A percentile compares a stretch with the other conserved stretches of the same genome.
phyloP scores from a whole-genome alignment of 2,888 invertebrate species.

The Oscheius sp. region DNA sequence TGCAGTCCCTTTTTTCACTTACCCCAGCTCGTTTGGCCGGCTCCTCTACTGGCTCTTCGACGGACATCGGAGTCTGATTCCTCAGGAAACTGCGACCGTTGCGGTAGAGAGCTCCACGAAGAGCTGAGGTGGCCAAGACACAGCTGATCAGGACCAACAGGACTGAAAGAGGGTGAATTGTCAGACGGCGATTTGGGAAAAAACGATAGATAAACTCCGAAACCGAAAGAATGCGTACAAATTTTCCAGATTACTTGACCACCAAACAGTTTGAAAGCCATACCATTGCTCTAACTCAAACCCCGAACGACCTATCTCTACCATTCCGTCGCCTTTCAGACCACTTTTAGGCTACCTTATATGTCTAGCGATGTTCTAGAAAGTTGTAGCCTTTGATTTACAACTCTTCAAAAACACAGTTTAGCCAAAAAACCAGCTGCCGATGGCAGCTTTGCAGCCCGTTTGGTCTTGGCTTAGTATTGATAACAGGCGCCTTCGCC shows the following conservation, averaged over 20 bases:
- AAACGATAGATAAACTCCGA: background rate
- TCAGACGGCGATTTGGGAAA: background rate
- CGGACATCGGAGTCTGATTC: slow-evolving; percentile 32
- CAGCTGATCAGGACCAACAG: slow-evolving; percentile 10
- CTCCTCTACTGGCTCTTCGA: slow-evolving; percentile 25
- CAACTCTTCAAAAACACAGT: too few relatives aligned
- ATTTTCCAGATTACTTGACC: background rate
- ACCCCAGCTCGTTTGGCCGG: slow-evolving; percentile 26
- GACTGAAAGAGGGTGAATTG: background rate
- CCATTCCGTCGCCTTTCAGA: background rate
- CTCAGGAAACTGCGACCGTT: slow-evolving; percentile 42
- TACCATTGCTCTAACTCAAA: background rate
- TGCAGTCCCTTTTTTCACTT: background rate
- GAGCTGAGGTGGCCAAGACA: slow-evolving; percentile 33
- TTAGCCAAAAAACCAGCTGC: too few relatives aligned
- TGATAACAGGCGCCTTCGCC: too few relatives aligned
- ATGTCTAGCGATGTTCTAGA: background rate
- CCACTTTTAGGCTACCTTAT: background rate
- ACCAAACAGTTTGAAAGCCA: background rate
- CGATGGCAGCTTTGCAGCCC: too few relatives aligned
- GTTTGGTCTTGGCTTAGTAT: too few relatives aligned
- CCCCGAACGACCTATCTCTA: background rate
- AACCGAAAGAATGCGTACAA: background rate
- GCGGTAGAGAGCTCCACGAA: slow-evolving; percentile 53
- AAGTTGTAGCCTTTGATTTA: too few relatives aligned